These are phyloP conservation scores for Solea senegalensis DNA, from an alignment of 2,113 vertebrate species.

Conservation along the genomic window DNA sequence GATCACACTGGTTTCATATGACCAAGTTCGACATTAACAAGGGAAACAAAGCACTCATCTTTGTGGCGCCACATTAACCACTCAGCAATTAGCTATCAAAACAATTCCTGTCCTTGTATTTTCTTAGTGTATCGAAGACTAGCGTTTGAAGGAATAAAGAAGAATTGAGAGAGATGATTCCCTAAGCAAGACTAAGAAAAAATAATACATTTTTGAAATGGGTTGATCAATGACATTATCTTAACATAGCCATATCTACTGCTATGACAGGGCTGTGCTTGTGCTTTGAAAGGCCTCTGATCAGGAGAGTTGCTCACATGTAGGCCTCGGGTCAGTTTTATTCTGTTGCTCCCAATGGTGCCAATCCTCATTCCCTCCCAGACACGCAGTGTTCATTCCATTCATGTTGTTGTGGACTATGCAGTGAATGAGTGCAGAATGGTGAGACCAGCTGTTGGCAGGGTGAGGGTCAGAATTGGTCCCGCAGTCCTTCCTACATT, in stretches of 20 bases:
- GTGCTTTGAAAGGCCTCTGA: background rate
- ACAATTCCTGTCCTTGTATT: background rate
- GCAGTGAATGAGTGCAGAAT: constrained; percentile 10
- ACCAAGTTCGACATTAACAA: constrained; percentile 10
- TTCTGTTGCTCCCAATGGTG: background rate
- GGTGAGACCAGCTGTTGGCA: constrained; percentile 53
- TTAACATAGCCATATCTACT: background rate
- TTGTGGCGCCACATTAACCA: background rate
- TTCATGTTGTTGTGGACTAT: constrained; percentile 19
- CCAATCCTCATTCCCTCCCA: constrained; percentile 29
- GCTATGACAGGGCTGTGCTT: background rate
- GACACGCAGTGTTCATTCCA: constrained; percentile 22
- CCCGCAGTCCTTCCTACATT: constrained; percentile 42
- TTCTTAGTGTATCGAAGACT: background rate
- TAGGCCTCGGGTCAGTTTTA: constrained; percentile 3
- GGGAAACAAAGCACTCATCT: constrained; percentile 21
- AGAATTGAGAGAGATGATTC: too few relatives aligned
- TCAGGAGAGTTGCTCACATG: constrained; percentile 27
- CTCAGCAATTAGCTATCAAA: constrained; percentile 1
- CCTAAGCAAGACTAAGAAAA: too few relatives aligned
- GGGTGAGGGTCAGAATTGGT: constrained; percentile 28
- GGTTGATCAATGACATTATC: too few relatives aligned
- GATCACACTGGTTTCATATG: constrained; percentile 27
- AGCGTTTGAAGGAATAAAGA: too few relatives aligned
- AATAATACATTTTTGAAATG: background rate